Base-by-base conservation (phyloP, 2,888 invertebrate species). In the Pyrrhia umbra region DNA sequence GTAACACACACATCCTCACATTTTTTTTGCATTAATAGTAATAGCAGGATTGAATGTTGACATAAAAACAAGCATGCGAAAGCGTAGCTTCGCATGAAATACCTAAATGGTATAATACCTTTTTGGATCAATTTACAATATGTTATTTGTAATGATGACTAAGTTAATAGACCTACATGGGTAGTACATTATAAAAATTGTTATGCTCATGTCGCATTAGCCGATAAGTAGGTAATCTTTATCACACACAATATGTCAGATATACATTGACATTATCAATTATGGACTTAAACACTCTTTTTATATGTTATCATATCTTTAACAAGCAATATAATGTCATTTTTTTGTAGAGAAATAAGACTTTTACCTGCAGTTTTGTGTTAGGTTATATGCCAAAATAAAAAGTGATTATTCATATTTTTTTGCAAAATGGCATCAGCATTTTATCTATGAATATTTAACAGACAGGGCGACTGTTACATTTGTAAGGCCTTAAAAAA, bases 221-320 rank as follows among this genome's bases (percentile, higher is more conserved):
- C 37, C 2, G 73, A 73, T 73, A 58, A 51, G 18, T 20, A 51
- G 34, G n/a, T 34, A 34, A 16, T 45, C n/a, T 57, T 30, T 65
- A 72, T 58, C 51, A 20, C 10, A 20, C 34, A 8, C 18, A 13
- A 27, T 27, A 43, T 23, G n/a, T 8, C 10, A 39, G 8, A 42
- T 43, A 58, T 47, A 23, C 9, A 25, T 51, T n/a, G 16, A 6
- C 10, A 39, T 43, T 60, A 57, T 52, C 20, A 47, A 52, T 42
- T 39, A 57, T 9, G 25, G 8, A 27, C 20, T 16, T 58, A 58
- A 49, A 52, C 10, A 43, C 6, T 8, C 20, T 21, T 42, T 63
- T 34, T 15, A n/a, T 5, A 40, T 37, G 15, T 55, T 23, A 50
- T 62, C 50, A 10, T 25, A 50, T 30, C 13, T 15, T 34, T 23